Conservation (phyloP, 2,113 vertebrate genomes). For the Ameiurus melas region DNA sequence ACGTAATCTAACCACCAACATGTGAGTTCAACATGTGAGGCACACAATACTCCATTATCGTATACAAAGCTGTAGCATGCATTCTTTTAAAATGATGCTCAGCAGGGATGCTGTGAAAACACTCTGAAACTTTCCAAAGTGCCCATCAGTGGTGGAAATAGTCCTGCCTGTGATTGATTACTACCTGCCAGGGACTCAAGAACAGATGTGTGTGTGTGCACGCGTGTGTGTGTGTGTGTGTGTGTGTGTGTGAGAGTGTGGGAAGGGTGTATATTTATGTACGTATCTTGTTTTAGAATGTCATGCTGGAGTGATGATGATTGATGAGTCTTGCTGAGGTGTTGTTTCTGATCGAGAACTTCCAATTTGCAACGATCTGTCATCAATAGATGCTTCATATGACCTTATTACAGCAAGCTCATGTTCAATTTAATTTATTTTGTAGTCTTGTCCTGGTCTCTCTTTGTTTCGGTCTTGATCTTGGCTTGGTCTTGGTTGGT, state of each 20-base stretch:
- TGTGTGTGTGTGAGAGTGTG: background rate
- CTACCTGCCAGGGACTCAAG: background rate
- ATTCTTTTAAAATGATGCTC: conserved; percentile 8
- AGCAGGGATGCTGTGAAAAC: conserved; percentile 10
- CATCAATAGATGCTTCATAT: background rate
- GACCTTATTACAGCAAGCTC: background rate
- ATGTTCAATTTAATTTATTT: background rate
- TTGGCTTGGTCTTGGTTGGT: too few relatives aligned
- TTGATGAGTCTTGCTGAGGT: background rate
- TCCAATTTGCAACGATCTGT: background rate
- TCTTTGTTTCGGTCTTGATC: too few relatives aligned
- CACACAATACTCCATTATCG: background rate
- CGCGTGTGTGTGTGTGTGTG: background rate
- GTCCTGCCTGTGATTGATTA: conserved; percentile 20
- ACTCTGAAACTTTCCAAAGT: conserved; percentile 1
- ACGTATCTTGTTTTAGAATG: conserved; percentile 5
- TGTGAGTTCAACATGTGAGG: background rate
- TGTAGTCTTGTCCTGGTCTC: background rate
- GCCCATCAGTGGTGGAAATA: background rate
- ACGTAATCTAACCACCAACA: background rate
- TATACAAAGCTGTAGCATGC: background rate
- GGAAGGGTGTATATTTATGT: background rate
- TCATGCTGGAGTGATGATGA: conserved; percentile 11
- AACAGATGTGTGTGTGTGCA: background rate
- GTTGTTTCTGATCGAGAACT: conserved; percentile 3